These are phyloP conservation scores for Noctua janthina DNA, from an alignment of 2,888 invertebrate species.

Conservation along the genomic window DNA sequence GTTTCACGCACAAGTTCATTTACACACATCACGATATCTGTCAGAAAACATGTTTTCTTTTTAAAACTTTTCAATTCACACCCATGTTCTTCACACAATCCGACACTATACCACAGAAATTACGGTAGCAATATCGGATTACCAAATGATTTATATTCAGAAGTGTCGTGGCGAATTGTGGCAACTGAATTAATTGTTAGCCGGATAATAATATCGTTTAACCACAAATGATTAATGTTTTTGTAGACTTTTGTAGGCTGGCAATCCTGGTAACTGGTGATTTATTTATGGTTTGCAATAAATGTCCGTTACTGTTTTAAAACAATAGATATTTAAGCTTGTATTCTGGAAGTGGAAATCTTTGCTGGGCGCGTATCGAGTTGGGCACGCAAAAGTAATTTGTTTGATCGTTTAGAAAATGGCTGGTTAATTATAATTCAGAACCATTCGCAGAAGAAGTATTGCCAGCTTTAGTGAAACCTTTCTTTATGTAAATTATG, in stretches of 20 bases:
- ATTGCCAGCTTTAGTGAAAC: background rate
- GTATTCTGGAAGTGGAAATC: background rate
- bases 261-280: conserved; percentile 46
- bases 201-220: conserved; percentile 77
- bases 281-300: conserved; percentile 50
- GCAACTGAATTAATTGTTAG: conserved; percentile 78
- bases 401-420: background rate
- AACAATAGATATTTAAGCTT: conserved; percentile 20
- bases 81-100: conserved; percentile 25
- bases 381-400: background rate
- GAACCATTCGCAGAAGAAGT: background rate
- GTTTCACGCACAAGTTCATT: background rate
- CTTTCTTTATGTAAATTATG: background rate
- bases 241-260: conserved; percentile 68
- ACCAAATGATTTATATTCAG: conserved; percentile 78
- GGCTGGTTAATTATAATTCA: background rate
- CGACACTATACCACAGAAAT: conserved; percentile 62
- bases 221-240: conserved; percentile 72
- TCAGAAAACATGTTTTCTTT: conserved; percentile 1
- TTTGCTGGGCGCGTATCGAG: background rate
- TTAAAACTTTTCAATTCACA: background rate
- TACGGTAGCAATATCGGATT: conserved; percentile 79
- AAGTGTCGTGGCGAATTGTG: conserved; percentile 75
- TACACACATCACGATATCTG: background rate
- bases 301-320: conserved; percentile 29